These are phyloP conservation scores for Kryphioiulus occultus DNA, from an alignment of 2,888 invertebrate genomes.

Conservation along the genomic window DNA sequence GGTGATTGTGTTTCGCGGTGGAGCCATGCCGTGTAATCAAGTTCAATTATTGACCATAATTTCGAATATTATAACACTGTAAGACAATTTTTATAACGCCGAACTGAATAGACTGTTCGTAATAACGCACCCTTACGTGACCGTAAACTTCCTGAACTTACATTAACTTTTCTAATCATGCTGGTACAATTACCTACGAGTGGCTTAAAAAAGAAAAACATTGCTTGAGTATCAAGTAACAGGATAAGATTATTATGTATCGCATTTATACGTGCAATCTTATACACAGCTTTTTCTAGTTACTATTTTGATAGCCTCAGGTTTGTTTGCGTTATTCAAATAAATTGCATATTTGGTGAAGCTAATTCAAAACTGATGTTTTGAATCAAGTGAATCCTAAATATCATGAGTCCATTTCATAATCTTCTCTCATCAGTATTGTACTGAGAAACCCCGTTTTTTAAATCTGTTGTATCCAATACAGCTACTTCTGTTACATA, in stretches of 20 bases:
- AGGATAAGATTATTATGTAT: background rate
- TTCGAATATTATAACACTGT: background rate
- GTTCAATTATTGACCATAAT: slow-evolving; percentile 18
- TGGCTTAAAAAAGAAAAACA: background rate
- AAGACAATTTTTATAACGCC: background rate
- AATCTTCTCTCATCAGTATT: background rate
- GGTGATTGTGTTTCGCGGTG: background rate
- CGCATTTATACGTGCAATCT: background rate
- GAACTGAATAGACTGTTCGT: background rate
- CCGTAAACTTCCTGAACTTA: background rate
- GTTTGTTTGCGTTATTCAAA: no score
- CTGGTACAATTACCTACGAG: background rate
- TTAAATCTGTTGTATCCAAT: background rate
- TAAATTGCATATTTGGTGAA: background rate
- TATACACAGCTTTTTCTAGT: background rate
- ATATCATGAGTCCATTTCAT: background rate
- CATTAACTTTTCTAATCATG: background rate
- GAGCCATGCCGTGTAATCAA: background rate
- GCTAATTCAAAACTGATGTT: background rate
- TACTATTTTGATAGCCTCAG: background rate
- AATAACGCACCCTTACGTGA: background rate
- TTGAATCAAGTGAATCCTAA: background rate
- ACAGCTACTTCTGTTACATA: background rate
- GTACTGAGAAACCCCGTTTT: background rate
- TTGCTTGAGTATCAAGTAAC: background rate